Evolutionary conservation across 1,140 invertebrate species (phyloP), one percentile per base, ranked within the genome.

Genomic region (Cyclina sinensis): DNA sequence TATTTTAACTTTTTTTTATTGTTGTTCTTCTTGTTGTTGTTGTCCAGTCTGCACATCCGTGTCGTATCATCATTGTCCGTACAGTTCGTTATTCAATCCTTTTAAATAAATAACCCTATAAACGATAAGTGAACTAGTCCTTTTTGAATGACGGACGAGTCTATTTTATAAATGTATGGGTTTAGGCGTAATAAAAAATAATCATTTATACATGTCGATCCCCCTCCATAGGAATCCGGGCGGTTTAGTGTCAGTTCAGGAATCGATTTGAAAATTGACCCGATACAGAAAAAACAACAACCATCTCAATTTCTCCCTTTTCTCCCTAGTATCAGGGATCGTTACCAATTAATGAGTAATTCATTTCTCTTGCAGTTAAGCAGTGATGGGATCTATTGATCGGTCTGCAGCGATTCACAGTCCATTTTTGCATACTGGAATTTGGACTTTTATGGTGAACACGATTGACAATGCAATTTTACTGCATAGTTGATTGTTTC

Each of bases 371-470:
- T 70, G 65, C 35, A 70, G 65, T 70, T 11, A 3, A 35, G 65
- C 32, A 70, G 65, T 37, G 65, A 70, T 70, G 65, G 65, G 65
- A 70, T 70, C 35, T 37, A 70, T 70, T 32, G 65, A 48, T 78
- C 48, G 48, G 27, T 7, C 1, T 48, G 16, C 48, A 78, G 39
- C 48, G 39, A 78, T 78, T 78, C 73, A 78, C 39, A 70, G n/a
- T 32, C 65, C 35, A 37, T 70, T 70, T 70, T 78, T 54, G 73
- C 73, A 54, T 78, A 78, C n/a, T 78, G 48, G 48, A 48, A 78
- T 78, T 46, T 46, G 43, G 73, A 46, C 73, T 48, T 46, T 78
- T 46, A 48, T 48, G 16, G 48, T 18, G 43, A 48, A 27, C 48
- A 37, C 39, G 43, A 78, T 78, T 48, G 73, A 51, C 46, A 24